phyloP scores from a whole-genome alignment of 2,113 vertebrate species.

The Epinephelus lanceolatus region DNA sequence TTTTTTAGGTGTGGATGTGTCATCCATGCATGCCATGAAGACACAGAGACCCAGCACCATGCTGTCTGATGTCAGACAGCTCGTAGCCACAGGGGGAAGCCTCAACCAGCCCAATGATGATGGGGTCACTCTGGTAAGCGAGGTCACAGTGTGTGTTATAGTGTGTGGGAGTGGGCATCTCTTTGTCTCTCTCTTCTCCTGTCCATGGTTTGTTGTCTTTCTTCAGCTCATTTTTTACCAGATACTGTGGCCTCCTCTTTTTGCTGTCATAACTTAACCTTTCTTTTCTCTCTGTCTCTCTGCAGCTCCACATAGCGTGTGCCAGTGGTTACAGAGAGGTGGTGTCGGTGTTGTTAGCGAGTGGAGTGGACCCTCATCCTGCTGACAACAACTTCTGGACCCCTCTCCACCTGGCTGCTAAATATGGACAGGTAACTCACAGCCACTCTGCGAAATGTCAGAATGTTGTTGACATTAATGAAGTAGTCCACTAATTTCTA shows the following conservation, averaged over 20 bases:
- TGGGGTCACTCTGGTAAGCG: slow-evolving; percentile 92
- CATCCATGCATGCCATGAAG: slow-evolving; percentile 89
- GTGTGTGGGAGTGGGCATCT: slow-evolving; percentile 6
- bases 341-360: slow-evolving; percentile 86
- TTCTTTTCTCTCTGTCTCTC: background rate
- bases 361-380: slow-evolving; percentile 87
- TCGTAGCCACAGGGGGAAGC: slow-evolving; percentile 85
- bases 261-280: background rate
- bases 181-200: background rate
- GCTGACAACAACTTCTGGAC: slow-evolving; percentile 90
- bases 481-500: slow-evolving; percentile 1
- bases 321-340: slow-evolving; percentile 94
- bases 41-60: slow-evolving; percentile 88
- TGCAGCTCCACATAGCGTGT: slow-evolving; percentile 92
- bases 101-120: slow-evolving; percentile 91
- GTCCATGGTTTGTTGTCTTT: background rate
- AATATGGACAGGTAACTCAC: slow-evolving; percentile 92
- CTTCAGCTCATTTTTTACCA: background rate
- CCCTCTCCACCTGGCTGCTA: slow-evolving; percentile 94
- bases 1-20: slow-evolving; percentile 89
- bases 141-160: background rate
- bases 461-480: slow-evolving; percentile 21
- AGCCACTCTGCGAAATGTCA: slow-evolving; percentile 5
- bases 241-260: background rate
- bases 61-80: slow-evolving; percentile 90